phyloP scores from a whole-genome alignment of 1,140 invertebrate species.

The Drosophila ananassae region DNA sequence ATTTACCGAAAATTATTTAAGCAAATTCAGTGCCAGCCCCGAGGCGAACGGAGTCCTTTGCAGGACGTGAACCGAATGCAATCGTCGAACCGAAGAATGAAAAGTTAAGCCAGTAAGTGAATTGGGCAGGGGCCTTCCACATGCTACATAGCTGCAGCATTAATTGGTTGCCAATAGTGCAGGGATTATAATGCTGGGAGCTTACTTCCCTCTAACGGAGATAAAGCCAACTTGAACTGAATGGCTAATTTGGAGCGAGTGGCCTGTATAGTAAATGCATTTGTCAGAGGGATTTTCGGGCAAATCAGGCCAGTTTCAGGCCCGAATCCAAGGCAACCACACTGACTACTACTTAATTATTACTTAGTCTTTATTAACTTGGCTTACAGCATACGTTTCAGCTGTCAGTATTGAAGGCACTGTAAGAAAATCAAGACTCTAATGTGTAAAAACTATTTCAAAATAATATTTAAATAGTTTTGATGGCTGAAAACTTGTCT shows the following conservation, averaged over 20 bases:
- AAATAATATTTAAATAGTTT: too few species aligned
- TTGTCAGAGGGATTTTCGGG: background rate
- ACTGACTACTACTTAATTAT: slow-evolving; percentile 54
- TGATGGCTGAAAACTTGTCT: background rate
- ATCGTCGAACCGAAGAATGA: slow-evolving; percentile 2
- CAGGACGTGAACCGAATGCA: slow-evolving; percentile 30
- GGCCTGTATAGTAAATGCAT: slow-evolving; percentile 21
- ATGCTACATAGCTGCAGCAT: background rate
- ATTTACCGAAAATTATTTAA: slow-evolving; percentile 28
- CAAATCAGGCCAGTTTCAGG: background rate
- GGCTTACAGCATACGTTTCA: slow-evolving; percentile 10
- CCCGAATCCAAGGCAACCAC: slow-evolving; percentile 33
- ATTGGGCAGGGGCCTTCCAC: slow-evolving; percentile 19
- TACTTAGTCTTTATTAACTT: slow-evolving; percentile 54
- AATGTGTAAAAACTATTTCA: too few species aligned
- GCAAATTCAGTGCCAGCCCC: slow-evolving; percentile 10
- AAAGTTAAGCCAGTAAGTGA: slow-evolving; percentile 27
- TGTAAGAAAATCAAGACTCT: background rate
- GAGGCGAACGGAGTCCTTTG: slow-evolving; percentile 1
- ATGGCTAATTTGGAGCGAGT: slow-evolving; percentile 48
- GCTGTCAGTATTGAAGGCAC: slow-evolving; percentile 9
- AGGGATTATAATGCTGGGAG: background rate
- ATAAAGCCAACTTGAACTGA: slow-evolving; percentile 1
- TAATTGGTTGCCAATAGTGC: background rate
- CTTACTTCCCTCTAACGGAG: background rate